Percentiles rank a stretch among this genome's conserved stretches.
phyloP scores from a whole-genome alignment of 1,140 invertebrate species.

The Rhopalosiphum padi region DNA sequence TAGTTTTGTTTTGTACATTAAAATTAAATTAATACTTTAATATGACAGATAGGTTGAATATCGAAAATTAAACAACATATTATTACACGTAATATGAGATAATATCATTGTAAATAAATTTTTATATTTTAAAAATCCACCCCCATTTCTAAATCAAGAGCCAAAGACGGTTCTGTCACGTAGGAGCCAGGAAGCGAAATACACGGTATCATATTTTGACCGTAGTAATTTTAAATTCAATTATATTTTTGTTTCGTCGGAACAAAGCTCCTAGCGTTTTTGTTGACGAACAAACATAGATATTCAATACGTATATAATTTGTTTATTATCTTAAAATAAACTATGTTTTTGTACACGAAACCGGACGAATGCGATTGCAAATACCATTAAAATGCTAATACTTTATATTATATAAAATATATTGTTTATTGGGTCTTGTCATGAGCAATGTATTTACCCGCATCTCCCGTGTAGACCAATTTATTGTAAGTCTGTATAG shows the following conservation, averaged over 20 bases:
- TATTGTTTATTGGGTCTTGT: background rate
- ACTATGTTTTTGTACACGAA: background rate
- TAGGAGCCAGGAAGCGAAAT: background rate
- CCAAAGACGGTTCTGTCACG: background rate
- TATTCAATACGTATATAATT: background rate
- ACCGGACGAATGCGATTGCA: background rate
- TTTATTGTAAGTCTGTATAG: background rate
- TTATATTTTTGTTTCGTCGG: too few species aligned
- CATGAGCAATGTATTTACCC: background rate
- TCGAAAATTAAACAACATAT: background rate
- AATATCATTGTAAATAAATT: background rate
- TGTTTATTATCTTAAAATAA: background rate
- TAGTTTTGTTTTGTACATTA: background rate
- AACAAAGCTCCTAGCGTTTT: too few species aligned
- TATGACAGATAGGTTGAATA: background rate
- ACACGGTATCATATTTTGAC: background rate
- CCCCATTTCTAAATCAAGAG: background rate
- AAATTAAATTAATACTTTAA: background rate
- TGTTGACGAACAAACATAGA: background rate
- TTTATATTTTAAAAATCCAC: background rate
- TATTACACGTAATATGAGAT: background rate
- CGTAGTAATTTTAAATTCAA: too few species aligned
- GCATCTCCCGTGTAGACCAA: background rate
- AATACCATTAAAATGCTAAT: background rate
- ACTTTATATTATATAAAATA: background rate